Evolutionary conservation across 64 coral and sea anemone genomes (phyloP).

Genomic region (Pocillopora damicornis): DNA sequence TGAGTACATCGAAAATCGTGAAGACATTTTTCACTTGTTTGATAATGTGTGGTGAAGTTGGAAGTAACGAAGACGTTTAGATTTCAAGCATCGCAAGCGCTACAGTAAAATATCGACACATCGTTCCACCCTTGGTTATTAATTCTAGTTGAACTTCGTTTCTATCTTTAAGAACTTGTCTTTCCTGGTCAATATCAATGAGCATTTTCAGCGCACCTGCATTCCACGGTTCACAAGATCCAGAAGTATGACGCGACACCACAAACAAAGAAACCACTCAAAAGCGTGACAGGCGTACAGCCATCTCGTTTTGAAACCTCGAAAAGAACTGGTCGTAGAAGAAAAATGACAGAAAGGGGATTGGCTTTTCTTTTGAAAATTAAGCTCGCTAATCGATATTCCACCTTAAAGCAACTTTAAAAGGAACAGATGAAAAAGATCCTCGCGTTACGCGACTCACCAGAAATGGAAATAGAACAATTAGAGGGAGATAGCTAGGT

Average conservation of each 20-base stretch:
- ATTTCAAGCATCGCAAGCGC: too few relatives aligned
- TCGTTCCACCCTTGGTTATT: neutral
- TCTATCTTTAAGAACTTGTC: neutral
- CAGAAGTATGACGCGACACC: too few relatives aligned
- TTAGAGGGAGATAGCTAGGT: neutral
- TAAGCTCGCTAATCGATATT: neutral
- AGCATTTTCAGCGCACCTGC: too few relatives aligned
- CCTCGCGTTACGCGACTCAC: neutral
- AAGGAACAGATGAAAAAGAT: slow-evolving; percentile 11
- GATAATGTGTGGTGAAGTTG: too few relatives aligned
- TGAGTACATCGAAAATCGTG: too few relatives aligned
- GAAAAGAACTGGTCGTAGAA: neutral
- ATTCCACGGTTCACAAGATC: too few relatives aligned
- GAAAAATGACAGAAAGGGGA: slow-evolving; percentile 17
- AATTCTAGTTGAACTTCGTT: neutral
- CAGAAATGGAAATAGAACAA: neutral
- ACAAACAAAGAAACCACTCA: neutral
- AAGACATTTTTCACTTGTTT: too few relatives aligned
- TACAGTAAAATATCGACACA: neutral
- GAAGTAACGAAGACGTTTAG: too few relatives aligned
- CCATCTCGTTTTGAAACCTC: neutral
- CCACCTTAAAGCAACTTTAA: neutral
- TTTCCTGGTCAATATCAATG: neutral
- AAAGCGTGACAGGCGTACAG: neutral
- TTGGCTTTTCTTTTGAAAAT: neutral